Evolutionary conservation across 92 coral and sea anemone genomes (phyloP), one percentile per base, ranked within the genome.

Genomic region (Phenganax marumi): DNA sequence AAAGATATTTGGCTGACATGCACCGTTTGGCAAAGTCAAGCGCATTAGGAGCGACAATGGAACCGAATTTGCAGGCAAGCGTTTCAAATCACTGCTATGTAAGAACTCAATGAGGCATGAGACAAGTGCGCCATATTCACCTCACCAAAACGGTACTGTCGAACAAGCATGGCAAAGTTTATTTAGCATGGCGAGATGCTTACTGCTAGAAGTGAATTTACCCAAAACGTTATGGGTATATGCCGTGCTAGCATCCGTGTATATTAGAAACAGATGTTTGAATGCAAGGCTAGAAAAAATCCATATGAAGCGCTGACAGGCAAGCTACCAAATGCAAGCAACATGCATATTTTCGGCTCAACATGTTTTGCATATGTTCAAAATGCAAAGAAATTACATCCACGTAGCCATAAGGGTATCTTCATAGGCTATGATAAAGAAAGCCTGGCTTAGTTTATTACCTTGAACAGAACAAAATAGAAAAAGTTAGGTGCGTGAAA

Each of bases 381-480:
- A n/a, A n/a, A n/a, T n/a, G n/a, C n/a, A n/a, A n/a, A n/a, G 46
- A 84, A 84, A 43, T 17, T 75, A 75, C 81, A 75, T 2, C 64
- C 83, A 55, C 83, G 68, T 73, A 66, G 83, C 68, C 73, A 66
- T 26, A 50, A 51, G 68, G 87, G 75, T 43, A n/a, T 83, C 49
- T 83, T 74, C 24, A 61, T 83, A 47, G 83, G 86, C 24, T 83
- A 83, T 21, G 81, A 83, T 81, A 74, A 57, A 51, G 56, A 53
- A 10, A 73, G 86, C 60, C 86, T 72, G n/a, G 86, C 55, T 65
- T 83, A 46, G 82, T 83, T 70, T 83, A 83, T 56, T 83, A 83
- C 25, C 84, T 73, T 46, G 77, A 79, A 6, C 10, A 10, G 11
- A 10, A 54, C 60, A 10, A 54, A 17, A 52, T 26, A 60, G 60